Base-by-base conservation (phyloP, 2,888 invertebrate species). In the Linnaemya vulpina region DNA sequence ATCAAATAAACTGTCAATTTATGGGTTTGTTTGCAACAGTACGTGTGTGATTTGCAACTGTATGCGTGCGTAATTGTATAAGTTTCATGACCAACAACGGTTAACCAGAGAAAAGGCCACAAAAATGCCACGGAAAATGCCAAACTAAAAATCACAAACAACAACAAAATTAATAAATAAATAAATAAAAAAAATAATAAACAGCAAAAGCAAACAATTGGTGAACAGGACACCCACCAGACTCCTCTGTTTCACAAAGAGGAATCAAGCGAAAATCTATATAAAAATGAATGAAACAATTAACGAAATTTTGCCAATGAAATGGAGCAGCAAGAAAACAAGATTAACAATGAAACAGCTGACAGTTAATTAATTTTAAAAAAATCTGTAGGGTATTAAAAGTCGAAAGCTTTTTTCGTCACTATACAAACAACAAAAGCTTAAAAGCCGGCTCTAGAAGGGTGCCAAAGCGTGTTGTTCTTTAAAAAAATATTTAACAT, bases 21-120 rank as follows among this genome's bases (percentile, higher is more conserved):
- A 7, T n/a, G 11, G 62, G 43, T 49, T 11, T 73, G 43, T 49
- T 11, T 73, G 30, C 7, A 53, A 70, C 1, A 11, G 30, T 30
- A 30, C 30, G 30, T 30, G 5, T 60, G 38, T 74, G 55, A 68
- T 43, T 68, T 46, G 55, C 40, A 70, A 63, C 8, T 78, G 62
- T 80, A 62, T 73, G 82, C 51, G 81, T 74, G 70, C 51, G 75
- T 78, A 82, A 82, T 82, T 85, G 78, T 85, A 78, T 85, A 68
- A 75, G 78, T 67, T 82, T 82, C 62, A 77, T 88, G 88, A 90
- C 91, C 91, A 91, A 91, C 90, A 90, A 91, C 89, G 91, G 90
- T 91, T 90, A 90, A 91, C 91, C 92, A 91, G 88, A 90, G 88
- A 89, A 90, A 90, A 91, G 90, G 91, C 90, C 91, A 89, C 91